These are phyloP conservation scores for Polymixis flavicincta DNA, from an alignment of 2,888 invertebrate genomes.

Conservation along the genomic window DNA sequence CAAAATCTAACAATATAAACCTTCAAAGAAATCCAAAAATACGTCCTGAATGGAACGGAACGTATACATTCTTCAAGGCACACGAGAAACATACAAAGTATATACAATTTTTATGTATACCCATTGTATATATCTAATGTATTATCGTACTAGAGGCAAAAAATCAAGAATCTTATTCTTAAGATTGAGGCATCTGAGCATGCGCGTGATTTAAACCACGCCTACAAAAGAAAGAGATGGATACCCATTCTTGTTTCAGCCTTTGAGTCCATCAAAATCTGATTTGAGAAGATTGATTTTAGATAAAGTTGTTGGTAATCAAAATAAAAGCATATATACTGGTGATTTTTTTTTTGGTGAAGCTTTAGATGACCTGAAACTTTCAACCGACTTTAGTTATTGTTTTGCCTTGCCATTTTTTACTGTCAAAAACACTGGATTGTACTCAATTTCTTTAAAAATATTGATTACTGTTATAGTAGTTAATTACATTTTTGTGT, in stretches of 20 bases:
- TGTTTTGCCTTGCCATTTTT: not conserved
- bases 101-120: conserved; percentile 71
- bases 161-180: conserved; percentile 86
- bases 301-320: conserved; percentile 80
- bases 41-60: conserved; percentile 25
- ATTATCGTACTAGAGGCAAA: conserved; percentile 79
- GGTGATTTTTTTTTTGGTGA: conserved; percentile 4
- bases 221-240: conserved; percentile 83
- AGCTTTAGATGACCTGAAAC: not conserved
- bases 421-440: rapidly evolving
- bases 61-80: conserved; percentile 39
- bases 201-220: conserved; percentile 83
- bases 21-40: conserved; percentile 13
- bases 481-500: too few relatives aligned
- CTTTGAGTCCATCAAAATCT: conserved; percentile 69
- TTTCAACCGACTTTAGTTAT: not conserved
- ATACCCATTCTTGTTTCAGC: conserved; percentile 74
- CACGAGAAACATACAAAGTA: conserved; percentile 53
- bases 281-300: conserved; percentile 83
- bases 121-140: conserved; percentile 77
- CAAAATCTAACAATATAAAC: conserved; percentile 16
- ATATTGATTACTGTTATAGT: not conserved
- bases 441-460: too few relatives aligned
- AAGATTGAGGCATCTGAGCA: conserved; percentile 81
- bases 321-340: conserved; percentile 73